Base-by-base conservation (phyloP, 2,113 vertebrate genomes). In the Helogale parvula region DNA sequence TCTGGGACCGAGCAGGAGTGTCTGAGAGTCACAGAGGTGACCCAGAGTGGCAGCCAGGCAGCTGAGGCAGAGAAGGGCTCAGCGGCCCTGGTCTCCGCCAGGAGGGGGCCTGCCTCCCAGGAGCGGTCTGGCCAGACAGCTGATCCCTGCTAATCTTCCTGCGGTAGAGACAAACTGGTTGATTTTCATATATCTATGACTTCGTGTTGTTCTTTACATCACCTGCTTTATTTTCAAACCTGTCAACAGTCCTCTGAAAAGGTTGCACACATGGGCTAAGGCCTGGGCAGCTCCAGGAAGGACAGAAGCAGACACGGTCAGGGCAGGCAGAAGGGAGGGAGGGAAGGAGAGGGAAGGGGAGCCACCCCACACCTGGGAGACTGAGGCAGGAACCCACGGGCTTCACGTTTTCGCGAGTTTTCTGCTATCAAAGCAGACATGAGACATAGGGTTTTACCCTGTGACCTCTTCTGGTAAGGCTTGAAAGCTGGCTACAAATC, bases 191-290 rank as follows among this genome's bases (percentile, higher is more conserved):
- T 77, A 72, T 91, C 98, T 98, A 11, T 96, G 63, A 89, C 82
- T 97, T 94, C 82, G 84, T 3, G 97, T 98, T 98, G 97, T 95
- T 88, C 98, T 98, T 98, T 98, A 98, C 96, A 98, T 98, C 25
- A 2, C 83, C 85, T 95, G 95, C 97, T 98, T 98, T 99, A 98
- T 99, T 99, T 99, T 97, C 98, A 98, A 98, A 97, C 96, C 97
- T 98, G 98, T 99, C 98, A 98, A 98, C 97, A 97, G 93, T 92
- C 82, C 97, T 98, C 93, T 98, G 98, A 99, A 98, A 99, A 99
- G 98, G 98, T 98, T 98, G 93, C 98, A 97, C 98, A 98, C 50
- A 93, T 98, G 98, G 98, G 84, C 96, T 74, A 69, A 96, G 15
- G 27, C 31, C 90, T 29, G 41, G 54, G 52, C 21, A 0, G 50